Evolutionary conservation across 2,113 vertebrate species (phyloP), one percentile per base, ranked within the genome.

Genomic region (Notiomystis cincta): DNA sequence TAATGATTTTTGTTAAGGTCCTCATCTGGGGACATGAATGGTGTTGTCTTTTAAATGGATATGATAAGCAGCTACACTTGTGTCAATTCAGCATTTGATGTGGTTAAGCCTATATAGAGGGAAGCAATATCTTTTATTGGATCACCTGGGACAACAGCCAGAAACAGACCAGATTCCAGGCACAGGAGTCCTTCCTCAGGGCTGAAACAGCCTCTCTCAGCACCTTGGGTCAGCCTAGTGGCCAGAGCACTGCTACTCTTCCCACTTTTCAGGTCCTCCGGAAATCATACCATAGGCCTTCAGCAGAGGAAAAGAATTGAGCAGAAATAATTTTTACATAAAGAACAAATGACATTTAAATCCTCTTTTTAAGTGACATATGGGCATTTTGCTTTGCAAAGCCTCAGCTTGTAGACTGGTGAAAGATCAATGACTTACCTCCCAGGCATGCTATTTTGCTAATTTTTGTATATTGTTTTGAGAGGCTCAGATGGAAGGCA

Each of bases 381-480:
- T 75, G 72, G 69, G 67, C 67, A 62, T 83, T 93, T 81, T 91
- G 20, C 61, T 78, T 44, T 47, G 30, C 82, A 89, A 90, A 92
- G 13, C 51, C 51, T 77, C 37, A 44, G 56, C 37, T 78, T 89
- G 64, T 90, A 95, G 89, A 60, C 38, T 83, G 53, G 77, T 94
- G 87, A 84, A 94, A 87, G 67, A 88, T 77, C 80, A 81, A 69
- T 56, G 72, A 71, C 44, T 75, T 87, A 73, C 64, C 44, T 78
- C 86, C 67, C 30, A 90, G 90, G 75, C 6, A 2, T 66, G 56
- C 18, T 73, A 73, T 93, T 93, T 81, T 33, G 44, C 87, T 89
- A 91, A 95, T 95, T 90, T 92, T 93, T 91, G n/a, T 70, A 56
- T 72, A 58, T 79, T 87, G 62, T 92, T 95, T 94, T 81, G 85